Evolutionary conservation across 2,113 vertebrate species (phyloP).

Genomic region (Tinamus guttatus): DNA sequence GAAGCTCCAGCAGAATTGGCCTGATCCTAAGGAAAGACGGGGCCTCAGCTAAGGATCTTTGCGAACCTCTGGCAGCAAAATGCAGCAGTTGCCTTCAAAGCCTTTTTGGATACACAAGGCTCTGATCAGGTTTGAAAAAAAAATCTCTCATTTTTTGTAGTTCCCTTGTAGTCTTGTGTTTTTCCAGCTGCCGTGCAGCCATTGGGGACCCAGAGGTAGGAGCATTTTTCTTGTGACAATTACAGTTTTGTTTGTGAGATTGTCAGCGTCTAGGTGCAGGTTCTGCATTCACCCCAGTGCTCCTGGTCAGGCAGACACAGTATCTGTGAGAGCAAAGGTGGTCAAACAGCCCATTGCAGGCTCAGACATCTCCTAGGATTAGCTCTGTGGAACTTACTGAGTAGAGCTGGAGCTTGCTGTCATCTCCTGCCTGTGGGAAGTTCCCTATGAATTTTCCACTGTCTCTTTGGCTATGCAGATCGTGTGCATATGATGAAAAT

Average conservation of each 20-base stretch:
- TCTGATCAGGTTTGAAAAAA: fast-evolving
- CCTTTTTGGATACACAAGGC: neutral
- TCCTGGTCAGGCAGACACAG: fast-evolving
- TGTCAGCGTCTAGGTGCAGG: neutral
- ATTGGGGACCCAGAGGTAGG: neutral
- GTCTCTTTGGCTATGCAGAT: neutral
- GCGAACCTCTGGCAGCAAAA: neutral
- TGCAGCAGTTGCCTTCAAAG: neutral
- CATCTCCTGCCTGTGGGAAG: fast-evolving
- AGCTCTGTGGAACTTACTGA: neutral
- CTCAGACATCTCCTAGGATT: neutral
- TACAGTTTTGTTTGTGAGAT: neutral
- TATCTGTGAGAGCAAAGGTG: neutral
- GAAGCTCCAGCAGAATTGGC: fast-evolving
- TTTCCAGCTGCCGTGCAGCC: neutral
- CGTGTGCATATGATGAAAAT: neutral
- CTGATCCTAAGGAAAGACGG: neutral
- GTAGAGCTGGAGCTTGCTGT: neutral
- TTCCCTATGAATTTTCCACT: neutral
- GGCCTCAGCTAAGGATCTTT: neutral
- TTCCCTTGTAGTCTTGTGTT: neutral
- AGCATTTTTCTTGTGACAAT: neutral
- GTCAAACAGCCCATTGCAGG: neutral
- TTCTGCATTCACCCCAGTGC: neutral
- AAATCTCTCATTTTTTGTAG: neutral